Base-by-base conservation (phyloP, 2,888 invertebrate genomes). In the Rhimphoctona megacephalus region DNA sequence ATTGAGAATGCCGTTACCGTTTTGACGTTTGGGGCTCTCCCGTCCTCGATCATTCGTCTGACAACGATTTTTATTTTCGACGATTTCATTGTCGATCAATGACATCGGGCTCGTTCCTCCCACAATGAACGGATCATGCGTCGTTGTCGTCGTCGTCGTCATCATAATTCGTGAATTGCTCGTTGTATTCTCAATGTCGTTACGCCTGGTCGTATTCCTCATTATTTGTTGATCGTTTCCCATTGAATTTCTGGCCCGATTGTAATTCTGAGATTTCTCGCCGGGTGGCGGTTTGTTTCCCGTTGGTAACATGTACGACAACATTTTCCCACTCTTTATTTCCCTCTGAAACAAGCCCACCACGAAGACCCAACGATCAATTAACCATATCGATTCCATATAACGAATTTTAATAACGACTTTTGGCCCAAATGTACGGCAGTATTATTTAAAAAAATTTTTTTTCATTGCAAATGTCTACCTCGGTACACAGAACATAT, bases 301-400 rank as follows among this genome's bases (percentile, higher is more conserved):
- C 92, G 96, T 96, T 77, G 97, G 97, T 91, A 97, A 95, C 97
- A 97, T 97, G 94, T 97, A 97, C 90, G 97, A 97, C 95, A 97
- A 95, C 97, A 97, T 97, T 90, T 89, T 92, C 88, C 88, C 88
- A 54, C 86, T 80, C 25, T 61, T 61, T 80, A 74, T 85, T 88
- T 81, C 88, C 87, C 88, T 90, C 90, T 74, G 67, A 33, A 80
- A 87, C 25, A 57, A 54, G 11, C 54, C 54, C 22, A 54, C 22
- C 22, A 54, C 54, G 22, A 22, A n/a, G n/a, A n/a, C n/a, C n/a
- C n/a, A n/a, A n/a, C n/a, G n/a, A n/a, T n/a, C n/a, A n/a, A n/a
- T n/a, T n/a, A 1, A 54, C 22, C n/a, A 33, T 33, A 4, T 2
- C 33, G 33, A 4, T 33, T 33, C 33, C 2, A n/a, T n/a, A 33